Evolutionary conservation across 2,797 vertebrate genomes (phyloP), one percentile per base, ranked within the genome.

Genomic region (Siniperca undulata): DNA sequence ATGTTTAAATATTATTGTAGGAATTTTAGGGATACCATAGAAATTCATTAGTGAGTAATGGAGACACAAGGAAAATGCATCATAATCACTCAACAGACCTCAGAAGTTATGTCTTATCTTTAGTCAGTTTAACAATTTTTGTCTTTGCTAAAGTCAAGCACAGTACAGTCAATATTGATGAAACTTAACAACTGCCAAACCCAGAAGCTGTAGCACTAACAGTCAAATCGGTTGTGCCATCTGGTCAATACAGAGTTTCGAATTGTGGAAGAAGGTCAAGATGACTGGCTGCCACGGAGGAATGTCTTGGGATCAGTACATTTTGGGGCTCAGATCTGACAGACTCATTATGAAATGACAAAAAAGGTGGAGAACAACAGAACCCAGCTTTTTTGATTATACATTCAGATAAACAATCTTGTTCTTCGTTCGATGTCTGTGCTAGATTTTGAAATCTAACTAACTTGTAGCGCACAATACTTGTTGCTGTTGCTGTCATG

Each of bases 141-240:
- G 30, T 65, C 16, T 11, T 74, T 20, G 9, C 36, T 50, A 16
- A 59, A 55, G 38, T 44, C 27, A 44, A 36, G 24, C n/a, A 34
- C 5, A 56, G 16, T 20, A 20, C 6, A 52, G 22, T 17, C 34
- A 55, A 27, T 64, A 56, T 17, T 70, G 19, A 30, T 22, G 2
- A 61, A 80, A 67, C 12, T n/a, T 16, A 34, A 22, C 36, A 55
- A 46, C n/a, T 70, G 59, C 44, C 53, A 68, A 52, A 64, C 2
- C 27, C 44, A 68, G 36, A 69, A 82, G 72, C 36, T 68, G 27
- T 4, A 36, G 74, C 58, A 58, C 19, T 50, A 22, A 81, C 38
- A 50, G 40, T 42, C 27, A 62, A 72, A 77, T 67, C 67, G 75
- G 46, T 40, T 44, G 38, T 46, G 8, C 40, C 73, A 64, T 80